Percentiles rank a stretch among this genome's conserved stretches.
These are phyloP conservation scores for Actias luna DNA, from an alignment of 2,888 invertebrate genomes.

Conservation along the genomic window DNA sequence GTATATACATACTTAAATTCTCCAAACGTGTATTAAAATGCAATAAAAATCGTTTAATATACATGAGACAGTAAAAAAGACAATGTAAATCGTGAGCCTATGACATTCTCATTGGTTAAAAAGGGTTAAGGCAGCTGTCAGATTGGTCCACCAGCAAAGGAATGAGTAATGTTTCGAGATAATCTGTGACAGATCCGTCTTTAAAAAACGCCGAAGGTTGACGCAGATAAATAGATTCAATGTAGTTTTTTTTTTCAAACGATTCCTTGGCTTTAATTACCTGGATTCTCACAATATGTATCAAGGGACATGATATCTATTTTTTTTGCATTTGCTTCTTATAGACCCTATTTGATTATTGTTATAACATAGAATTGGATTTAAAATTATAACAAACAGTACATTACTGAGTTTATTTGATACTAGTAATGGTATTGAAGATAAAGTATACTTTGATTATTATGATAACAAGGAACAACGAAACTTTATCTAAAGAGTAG, in stretches of 20 bases:
- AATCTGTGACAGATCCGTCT: constrained; percentile 80
- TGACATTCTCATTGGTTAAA: constrained; percentile 79
- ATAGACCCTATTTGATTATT: not conserved
- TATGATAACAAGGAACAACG: too few species aligned
- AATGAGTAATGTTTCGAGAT: constrained; percentile 74
- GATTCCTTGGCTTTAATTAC: constrained; percentile 73
- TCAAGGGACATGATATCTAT: constrained; percentile 43
- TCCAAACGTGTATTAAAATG: constrained; percentile 50
- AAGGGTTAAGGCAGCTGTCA: constrained; percentile 81
- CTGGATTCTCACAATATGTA: constrained; percentile 77
- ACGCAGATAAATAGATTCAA: constrained; percentile 78
- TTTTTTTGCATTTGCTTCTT: constrained; percentile 27
- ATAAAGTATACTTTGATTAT: not conserved
- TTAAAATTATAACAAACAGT: not conserved
- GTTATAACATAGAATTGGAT: not conserved
- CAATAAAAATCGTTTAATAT: constrained; percentile 61
- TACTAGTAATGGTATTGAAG: not conserved
- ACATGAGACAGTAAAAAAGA: constrained; percentile 41
- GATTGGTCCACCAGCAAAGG: constrained; percentile 72
- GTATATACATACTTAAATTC: constrained; percentile 22
- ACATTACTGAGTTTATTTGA: not conserved
- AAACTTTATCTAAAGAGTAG: too few species aligned
- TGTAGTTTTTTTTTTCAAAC: constrained; percentile 69
- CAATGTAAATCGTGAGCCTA: constrained; percentile 71
- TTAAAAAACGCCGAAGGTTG: constrained; percentile 75